Conservation (phyloP, 92 coral and sea anemone genomes). For the Phenganax subtilis region DNA sequence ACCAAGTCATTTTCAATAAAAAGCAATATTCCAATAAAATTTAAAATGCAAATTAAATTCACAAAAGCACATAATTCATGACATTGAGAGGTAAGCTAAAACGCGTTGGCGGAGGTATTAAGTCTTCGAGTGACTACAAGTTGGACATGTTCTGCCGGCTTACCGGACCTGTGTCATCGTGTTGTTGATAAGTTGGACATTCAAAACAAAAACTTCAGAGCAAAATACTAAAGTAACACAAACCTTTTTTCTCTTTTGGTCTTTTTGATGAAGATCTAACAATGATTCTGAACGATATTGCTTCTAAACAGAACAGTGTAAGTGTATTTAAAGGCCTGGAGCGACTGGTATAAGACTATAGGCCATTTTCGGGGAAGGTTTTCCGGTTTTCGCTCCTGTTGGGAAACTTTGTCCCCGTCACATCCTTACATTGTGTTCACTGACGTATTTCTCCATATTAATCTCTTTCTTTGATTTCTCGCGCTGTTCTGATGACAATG, state of each 20-base stretch:
- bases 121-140: too few species aligned
- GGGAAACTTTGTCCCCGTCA: not conserved
- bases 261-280: conserved; percentile 73
- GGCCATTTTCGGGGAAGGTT: not conserved
- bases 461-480: conserved; percentile 21
- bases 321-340: not conserved
- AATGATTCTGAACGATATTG: conserved; percentile 81
- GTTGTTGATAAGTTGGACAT: too few species aligned
- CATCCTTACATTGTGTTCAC: conserved; percentile 64
- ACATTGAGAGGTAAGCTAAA: too few species aligned
- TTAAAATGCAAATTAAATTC: too few species aligned
- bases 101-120: too few species aligned
- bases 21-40: too few species aligned
- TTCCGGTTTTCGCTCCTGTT: conserved; percentile 40
- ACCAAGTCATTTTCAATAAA: too few species aligned
- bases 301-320: conserved; percentile 48
- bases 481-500: conserved; percentile 16
- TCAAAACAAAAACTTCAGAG: not conserved
- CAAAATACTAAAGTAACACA: not conserved
- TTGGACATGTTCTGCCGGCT: too few species aligned
- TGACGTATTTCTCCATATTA: conserved; percentile 57
- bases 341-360: too few species aligned
- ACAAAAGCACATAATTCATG: too few species aligned
- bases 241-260: conserved; percentile 74
- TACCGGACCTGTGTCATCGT: too few species aligned